These are phyloP conservation scores for Pristionchus arcanus DNA, from an alignment of 2,888 invertebrate species.

Conservation along the genomic window DNA sequence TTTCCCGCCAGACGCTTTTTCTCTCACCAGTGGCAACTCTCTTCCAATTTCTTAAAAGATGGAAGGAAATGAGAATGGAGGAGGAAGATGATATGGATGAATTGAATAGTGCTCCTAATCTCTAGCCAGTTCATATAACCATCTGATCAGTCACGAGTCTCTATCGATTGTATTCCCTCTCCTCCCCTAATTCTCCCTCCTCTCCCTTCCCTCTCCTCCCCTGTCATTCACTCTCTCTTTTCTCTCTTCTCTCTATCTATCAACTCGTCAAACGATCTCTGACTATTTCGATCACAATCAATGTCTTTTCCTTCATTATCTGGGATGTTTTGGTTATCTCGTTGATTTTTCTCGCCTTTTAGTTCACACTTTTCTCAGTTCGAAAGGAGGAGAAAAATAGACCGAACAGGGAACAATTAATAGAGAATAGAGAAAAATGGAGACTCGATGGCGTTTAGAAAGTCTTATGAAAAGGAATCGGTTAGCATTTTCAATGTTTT, in stretches of 20 bases:
- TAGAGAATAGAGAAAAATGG: neutral
- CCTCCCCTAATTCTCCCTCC: neutral
- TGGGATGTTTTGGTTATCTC: neutral
- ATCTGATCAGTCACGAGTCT: slow-evolving; percentile 31
- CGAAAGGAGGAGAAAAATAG: neutral
- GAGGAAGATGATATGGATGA: neutral
- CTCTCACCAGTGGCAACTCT: neutral
- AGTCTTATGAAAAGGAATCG: too few relatives aligned
- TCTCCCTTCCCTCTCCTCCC: neutral
- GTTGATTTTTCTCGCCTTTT: neutral
- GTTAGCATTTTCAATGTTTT: too few relatives aligned
- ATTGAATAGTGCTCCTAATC: neutral
- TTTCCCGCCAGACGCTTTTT: neutral
- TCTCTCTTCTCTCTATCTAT: neutral
- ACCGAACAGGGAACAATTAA: neutral
- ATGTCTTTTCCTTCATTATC: neutral
- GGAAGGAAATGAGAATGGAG: neutral
- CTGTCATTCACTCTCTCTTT: slow-evolving; percentile 26
- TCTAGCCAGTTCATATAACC: neutral
- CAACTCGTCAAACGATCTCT: neutral
- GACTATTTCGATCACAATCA: neutral
- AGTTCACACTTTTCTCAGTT: neutral
- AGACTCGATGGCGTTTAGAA: neutral
- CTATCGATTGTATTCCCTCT: slow-evolving; percentile 9
- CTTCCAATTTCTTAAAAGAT: neutral